Evolutionary conservation across 2,888 invertebrate species (phyloP).

Genomic region (Dryobota labecula): DNA sequence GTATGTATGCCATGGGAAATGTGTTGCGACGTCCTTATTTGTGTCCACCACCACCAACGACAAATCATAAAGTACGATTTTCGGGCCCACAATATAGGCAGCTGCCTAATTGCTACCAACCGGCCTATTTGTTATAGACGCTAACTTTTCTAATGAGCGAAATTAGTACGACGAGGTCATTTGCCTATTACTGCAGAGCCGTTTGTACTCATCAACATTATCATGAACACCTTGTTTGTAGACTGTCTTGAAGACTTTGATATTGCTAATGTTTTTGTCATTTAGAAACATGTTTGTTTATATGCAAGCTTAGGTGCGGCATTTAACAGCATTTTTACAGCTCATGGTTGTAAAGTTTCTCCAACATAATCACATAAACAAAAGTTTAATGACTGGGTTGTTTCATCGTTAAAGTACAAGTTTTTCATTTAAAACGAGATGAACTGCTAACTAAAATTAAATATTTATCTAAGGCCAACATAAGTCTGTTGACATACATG

Average conservation of each 20-base stretch:
- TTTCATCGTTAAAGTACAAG: slow-evolving; percentile 21
- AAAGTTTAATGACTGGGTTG: not conserved
- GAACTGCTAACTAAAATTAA: slow-evolving; percentile 7
- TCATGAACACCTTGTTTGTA: slow-evolving; percentile 52
- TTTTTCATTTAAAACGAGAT: slow-evolving; percentile 6
- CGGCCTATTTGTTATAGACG: slow-evolving; percentile 36
- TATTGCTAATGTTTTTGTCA: slow-evolving; percentile 36
- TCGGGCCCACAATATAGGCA: slow-evolving; percentile 41
- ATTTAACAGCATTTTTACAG: slow-evolving; percentile 35
- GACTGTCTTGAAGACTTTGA: slow-evolving; percentile 29
- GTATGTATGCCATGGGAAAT: slow-evolving; percentile 79
- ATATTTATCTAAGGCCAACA: slow-evolving; percentile 3
- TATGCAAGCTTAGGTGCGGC: slow-evolving; percentile 21
- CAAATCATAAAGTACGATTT: slow-evolving; percentile 61
- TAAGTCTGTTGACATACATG: slow-evolving; percentile 49
- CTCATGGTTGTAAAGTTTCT: slow-evolving; percentile 30
- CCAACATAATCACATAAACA: slow-evolving; percentile 28
- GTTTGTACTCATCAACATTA: slow-evolving; percentile 49
- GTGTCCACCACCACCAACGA: slow-evolving; percentile 71
- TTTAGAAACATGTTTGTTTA: slow-evolving; percentile 37
- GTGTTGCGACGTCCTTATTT: slow-evolving; percentile 80
- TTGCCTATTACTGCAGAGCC: slow-evolving; percentile 56
- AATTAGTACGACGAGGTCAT: slow-evolving; percentile 63
- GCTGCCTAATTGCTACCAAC: slow-evolving; percentile 49
- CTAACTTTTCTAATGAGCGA: slow-evolving; percentile 57